These are phyloP conservation scores for Burhinus oedicnemus DNA, from an alignment of 2,113 vertebrate species.

Conservation along the genomic window DNA sequence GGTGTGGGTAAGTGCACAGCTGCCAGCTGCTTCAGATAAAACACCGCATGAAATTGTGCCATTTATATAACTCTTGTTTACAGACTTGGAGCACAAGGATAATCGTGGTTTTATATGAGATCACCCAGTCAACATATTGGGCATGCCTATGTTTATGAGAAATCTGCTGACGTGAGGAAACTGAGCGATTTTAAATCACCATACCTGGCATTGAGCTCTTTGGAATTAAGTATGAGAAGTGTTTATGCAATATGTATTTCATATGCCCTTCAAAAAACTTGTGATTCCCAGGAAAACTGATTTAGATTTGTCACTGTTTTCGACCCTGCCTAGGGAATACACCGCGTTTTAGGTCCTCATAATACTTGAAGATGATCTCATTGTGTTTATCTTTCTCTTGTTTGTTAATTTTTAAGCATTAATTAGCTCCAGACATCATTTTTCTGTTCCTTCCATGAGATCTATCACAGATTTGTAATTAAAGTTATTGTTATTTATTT, in stretches of 20 bases:
- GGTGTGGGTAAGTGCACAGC: conserved; percentile 4
- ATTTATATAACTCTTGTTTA: conserved; percentile 36
- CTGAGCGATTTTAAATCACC: neutral
- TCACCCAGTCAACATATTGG: neutral
- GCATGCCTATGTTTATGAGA: neutral
- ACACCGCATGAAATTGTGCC: neutral
- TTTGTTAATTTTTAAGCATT: neutral
- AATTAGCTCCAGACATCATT: neutral
- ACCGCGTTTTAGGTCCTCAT: neutral
- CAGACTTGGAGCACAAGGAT: neutral
- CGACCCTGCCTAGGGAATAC: neutral
- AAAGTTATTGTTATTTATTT: neutral
- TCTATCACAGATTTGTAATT: neutral
- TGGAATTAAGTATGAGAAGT: neutral
- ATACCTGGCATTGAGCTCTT: neutral
- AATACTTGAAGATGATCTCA: neutral
- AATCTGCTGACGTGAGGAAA: neutral
- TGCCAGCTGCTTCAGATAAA: conserved; percentile 48
- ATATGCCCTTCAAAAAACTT: neutral
- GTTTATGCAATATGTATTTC: neutral
- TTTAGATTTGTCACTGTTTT: neutral
- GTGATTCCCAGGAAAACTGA: neutral
- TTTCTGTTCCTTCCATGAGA: neutral
- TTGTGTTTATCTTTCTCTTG: neutral
- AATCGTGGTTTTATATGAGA: neutral